phyloP scores from a whole-genome alignment of 2,113 vertebrate genomes.

The Bambusicola thoracicus region DNA sequence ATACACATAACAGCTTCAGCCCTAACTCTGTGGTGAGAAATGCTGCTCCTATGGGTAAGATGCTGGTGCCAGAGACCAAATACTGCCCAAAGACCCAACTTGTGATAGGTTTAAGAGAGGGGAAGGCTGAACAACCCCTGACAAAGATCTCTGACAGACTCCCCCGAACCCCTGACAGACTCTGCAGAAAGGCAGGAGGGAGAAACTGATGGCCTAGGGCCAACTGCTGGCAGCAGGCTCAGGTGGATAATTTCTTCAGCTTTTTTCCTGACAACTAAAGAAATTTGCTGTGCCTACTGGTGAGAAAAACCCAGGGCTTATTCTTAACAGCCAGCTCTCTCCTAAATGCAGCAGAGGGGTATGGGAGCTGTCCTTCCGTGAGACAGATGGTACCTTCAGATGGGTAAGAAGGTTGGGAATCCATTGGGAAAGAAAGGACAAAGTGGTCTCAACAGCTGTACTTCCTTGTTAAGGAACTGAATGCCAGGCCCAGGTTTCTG shows the following conservation, averaged over 20 bases:
- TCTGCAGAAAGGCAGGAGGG: neutral
- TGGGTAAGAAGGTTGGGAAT: too few relatives aligned
- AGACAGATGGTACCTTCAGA: neutral
- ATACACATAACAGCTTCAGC: neutral
- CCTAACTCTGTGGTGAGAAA: neutral
- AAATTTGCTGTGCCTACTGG: neutral
- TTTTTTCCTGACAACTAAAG: neutral
- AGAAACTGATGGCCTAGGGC: accelerated
- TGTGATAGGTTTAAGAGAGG: neutral
- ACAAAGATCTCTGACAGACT: too few relatives aligned
- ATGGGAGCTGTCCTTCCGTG: neutral
- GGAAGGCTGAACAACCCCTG: accelerated
- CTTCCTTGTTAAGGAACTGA: neutral
- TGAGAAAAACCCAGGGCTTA: neutral
- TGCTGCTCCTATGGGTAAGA: neutral
- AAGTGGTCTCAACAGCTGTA: neutral
- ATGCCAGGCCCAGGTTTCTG: neutral
- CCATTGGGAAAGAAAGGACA: neutral
- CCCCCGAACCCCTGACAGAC: too few relatives aligned
- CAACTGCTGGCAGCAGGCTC: neutral
- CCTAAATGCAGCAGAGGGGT: neutral
- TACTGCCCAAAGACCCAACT: neutral
- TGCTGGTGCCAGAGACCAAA: accelerated
- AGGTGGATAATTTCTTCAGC: neutral
- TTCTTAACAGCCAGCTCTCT: neutral